Conservation (phyloP, 2,888 invertebrate genomes). For the Fabriciana adippe region DNA sequence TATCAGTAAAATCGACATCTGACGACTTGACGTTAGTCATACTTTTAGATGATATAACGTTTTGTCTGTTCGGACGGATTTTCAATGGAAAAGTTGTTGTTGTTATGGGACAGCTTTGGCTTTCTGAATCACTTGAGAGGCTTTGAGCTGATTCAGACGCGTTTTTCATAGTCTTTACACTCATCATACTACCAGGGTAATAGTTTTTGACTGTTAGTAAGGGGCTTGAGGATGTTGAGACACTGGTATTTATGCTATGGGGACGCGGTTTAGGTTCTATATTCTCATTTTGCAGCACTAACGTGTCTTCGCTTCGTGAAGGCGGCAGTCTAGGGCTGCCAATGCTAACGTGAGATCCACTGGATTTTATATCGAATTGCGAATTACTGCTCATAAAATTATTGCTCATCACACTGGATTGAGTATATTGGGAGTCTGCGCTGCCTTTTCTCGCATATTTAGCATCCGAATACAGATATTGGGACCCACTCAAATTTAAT, state of each 20-base stretch:
- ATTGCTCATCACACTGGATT: conserved; percentile 74
- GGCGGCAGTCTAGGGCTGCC: conserved; percentile 84
- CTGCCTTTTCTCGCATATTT: conserved; percentile 81
- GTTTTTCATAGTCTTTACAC: conserved; percentile 83
- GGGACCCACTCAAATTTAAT: conserved; percentile 78
- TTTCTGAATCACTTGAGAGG: conserved; percentile 85
- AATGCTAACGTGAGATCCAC: conserved; percentile 68
- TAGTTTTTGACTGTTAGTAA: conserved; percentile 83
- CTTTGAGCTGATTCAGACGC: conserved; percentile 86
- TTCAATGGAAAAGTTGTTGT: conserved; percentile 79
- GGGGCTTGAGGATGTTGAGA: conserved; percentile 87
- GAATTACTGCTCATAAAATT: conserved; percentile 72
- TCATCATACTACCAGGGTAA: conserved; percentile 84
- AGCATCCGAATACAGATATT: conserved; percentile 78
- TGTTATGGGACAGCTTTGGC: conserved; percentile 72
- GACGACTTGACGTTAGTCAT: conserved; percentile 84
- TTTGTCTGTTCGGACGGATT: conserved; percentile 70
- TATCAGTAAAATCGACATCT: conserved; percentile 71
- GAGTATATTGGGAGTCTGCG: conserved; percentile 82
- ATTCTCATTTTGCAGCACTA: conserved; percentile 76
- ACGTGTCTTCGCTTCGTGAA: conserved; percentile 90
- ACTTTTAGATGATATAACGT: conserved; percentile 82
- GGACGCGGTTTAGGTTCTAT: conserved; percentile 78
- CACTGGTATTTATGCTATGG: conserved; percentile 82
- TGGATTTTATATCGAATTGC: conserved; percentile 71